Evolutionary conservation across 2,113 vertebrate species (phyloP).

Genomic region (Crotophaga sulcirostris): DNA sequence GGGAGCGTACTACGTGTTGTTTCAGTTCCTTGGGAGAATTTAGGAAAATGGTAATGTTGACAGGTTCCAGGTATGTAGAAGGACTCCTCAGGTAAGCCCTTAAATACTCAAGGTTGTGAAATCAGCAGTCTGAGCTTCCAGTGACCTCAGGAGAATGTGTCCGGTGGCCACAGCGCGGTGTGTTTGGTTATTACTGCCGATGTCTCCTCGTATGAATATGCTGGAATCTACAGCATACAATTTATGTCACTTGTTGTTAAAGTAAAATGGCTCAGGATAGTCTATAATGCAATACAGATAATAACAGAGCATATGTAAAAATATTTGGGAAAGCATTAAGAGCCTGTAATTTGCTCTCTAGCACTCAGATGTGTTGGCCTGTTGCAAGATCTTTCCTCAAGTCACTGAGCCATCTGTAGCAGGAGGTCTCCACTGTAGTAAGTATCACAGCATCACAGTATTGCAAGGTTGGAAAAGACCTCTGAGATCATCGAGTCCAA

Average conservation of each 20-base stretch:
- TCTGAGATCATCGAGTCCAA: too few relatives aligned
- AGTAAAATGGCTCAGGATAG: constrained; percentile 21
- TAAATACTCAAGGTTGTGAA: neutral
- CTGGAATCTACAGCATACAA: neutral
- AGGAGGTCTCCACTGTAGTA: neutral
- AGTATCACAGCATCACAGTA: too few relatives aligned
- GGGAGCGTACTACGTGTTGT: neutral
- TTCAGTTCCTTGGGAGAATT: neutral
- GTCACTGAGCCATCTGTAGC: neutral
- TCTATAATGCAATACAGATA: constrained; percentile 33
- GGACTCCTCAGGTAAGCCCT: neutral
- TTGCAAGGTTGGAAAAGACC: too few relatives aligned
- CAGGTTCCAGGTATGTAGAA: neutral
- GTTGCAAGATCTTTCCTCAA: constrained; percentile 1
- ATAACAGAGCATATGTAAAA: constrained; percentile 37
- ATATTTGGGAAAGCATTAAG: constrained; percentile 19
- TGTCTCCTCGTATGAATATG: rapidly evolving
- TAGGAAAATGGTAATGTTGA: neutral
- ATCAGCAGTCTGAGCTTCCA: neutral
- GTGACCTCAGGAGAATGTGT: neutral
- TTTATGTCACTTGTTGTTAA: constrained; percentile 5
- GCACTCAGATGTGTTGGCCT: neutral
- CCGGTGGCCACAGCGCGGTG: neutral
- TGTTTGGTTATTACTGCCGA: neutral
- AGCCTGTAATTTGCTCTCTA: constrained; percentile 46